Conservation (phyloP, 1,140 invertebrate species). For the Whitmania pigra region DNA sequence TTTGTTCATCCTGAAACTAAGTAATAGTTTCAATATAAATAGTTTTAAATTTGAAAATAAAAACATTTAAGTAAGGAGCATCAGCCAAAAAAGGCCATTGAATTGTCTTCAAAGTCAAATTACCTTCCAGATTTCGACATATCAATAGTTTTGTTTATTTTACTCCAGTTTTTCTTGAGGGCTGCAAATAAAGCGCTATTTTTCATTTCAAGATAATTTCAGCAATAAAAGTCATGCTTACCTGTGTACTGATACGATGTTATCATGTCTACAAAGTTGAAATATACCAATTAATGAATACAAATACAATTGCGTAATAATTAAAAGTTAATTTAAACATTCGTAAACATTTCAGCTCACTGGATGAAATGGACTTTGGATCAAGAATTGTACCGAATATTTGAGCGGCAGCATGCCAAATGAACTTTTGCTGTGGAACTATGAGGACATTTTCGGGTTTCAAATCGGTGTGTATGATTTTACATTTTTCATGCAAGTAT, state of each 20-base stretch:
- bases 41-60: no score
- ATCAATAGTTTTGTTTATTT: no score
- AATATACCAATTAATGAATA: background rate
- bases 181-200: no score
- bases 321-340: background rate
- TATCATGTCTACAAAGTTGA: conserved; percentile 16
- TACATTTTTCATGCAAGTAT: conserved; percentile 90
- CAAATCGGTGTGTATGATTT: conserved; percentile 97
- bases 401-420: conserved; percentile 9
- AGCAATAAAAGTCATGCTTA: background rate
- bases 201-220: no score
- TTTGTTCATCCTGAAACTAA: no score
- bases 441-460: conserved; percentile 97
- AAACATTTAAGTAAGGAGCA: no score
- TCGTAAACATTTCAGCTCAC: background rate
- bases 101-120: no score
- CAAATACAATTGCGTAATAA: background rate
- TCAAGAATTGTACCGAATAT: conserved; percentile 5
- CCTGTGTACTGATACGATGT: conserved; percentile 17
- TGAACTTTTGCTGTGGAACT: conserved; percentile 59
- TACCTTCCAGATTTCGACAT: no score
- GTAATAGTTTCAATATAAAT: no score
- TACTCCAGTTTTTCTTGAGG: no score
- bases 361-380: background rate
- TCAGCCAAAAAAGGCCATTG: no score